phyloP scores from a whole-genome alignment of 2,888 invertebrate species.

The Cryptocephalus primarius region DNA sequence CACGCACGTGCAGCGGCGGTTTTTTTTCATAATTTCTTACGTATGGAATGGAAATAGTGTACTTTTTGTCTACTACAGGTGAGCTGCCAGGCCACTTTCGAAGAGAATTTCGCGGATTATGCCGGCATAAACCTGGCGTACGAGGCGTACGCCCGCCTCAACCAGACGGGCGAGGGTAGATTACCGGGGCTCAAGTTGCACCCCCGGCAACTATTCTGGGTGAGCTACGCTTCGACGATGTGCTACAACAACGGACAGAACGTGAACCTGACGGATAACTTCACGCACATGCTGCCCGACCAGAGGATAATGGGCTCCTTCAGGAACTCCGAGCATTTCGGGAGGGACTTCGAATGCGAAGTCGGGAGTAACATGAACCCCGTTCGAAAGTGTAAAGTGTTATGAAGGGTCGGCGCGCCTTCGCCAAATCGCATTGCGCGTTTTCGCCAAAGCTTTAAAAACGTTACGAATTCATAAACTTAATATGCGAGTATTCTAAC shows the following conservation, averaged over 20 bases:
- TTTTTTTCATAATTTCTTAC: too few relatives aligned
- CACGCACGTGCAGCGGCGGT: too few relatives aligned
- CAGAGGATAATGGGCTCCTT: slow-evolving; percentile 18
- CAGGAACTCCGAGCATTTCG: slow-evolving; percentile 21
- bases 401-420: slow-evolving; percentile 1
- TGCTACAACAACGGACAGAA: slow-evolving; percentile 14
- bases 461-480: too few relatives aligned
- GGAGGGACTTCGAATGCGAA: slow-evolving; percentile 21
- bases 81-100: slow-evolving; percentile 68
- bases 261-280: slow-evolving; percentile 5
- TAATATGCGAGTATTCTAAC: too few relatives aligned
- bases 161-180: slow-evolving; percentile 45
- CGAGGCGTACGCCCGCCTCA: slow-evolving; percentile 64
- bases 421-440: too few relatives aligned
- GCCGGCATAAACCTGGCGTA: slow-evolving; percentile 83
- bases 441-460: too few relatives aligned
- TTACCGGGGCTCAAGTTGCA: slow-evolving; percentile 54
- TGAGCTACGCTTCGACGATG: slow-evolving; percentile 18
- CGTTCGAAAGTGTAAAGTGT: slow-evolving; percentile 18
- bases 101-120: slow-evolving; percentile 87
- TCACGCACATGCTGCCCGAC: slow-evolving; percentile 10
- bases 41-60: too few relatives aligned
- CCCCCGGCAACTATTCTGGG: slow-evolving; percentile 45
- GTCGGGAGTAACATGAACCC: slow-evolving; percentile 23
- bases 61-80: slow-evolving; percentile 42